Evolutionary conservation across 2,113 vertebrate genomes (phyloP).

Genomic region (Thinocorus orbignyianus): DNA sequence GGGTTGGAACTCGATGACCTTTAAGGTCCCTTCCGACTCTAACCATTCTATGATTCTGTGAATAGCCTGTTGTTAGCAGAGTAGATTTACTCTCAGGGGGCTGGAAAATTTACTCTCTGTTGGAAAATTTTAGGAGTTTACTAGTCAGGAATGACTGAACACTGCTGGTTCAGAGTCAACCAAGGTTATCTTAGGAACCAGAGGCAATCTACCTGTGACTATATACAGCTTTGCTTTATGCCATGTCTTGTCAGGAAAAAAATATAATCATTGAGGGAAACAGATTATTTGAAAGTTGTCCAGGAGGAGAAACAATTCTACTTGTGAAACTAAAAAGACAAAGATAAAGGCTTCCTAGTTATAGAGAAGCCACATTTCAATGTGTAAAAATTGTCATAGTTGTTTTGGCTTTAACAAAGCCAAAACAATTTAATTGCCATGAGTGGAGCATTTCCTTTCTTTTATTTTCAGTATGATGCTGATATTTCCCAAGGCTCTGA

Average conservation of each 20-base stretch:
- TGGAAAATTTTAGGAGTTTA: background rate
- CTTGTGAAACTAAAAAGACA: background rate
- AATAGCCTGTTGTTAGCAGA: background rate
- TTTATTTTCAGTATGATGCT: background rate
- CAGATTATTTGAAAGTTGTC: background rate
- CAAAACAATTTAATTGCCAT: background rate
- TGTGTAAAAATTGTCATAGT: background rate
- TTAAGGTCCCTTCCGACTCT: no score
- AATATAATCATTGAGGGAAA: background rate
- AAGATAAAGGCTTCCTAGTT: background rate
- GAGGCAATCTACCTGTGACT: background rate
- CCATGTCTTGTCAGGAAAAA: background rate
- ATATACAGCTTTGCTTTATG: background rate
- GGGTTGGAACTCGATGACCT: no score
- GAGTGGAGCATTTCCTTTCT: background rate
- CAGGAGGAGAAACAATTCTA: background rate
- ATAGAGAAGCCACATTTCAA: background rate
- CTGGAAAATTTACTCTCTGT: background rate
- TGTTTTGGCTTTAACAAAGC: background rate
- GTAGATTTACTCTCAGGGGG: background rate
- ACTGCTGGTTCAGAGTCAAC: background rate
- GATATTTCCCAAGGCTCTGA: background rate
- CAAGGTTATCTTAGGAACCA: background rate
- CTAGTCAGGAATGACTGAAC: background rate
- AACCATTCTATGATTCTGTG: no score